Evolutionary conservation across 2,113 vertebrate species (phyloP).

Genomic region (Ascaphus truei): DNA sequence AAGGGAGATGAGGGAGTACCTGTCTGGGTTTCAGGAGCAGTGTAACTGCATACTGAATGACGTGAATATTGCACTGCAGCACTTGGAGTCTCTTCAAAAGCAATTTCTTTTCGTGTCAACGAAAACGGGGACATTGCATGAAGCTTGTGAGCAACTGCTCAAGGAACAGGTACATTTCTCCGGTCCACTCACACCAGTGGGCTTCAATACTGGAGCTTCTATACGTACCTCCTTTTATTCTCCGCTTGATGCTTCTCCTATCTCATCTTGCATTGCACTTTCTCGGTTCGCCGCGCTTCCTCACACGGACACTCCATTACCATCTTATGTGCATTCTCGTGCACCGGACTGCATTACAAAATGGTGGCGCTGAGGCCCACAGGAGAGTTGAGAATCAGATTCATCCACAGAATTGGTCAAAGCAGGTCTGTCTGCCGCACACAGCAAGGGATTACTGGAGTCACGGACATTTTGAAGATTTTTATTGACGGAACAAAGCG

Average conservation of each 20-base stretch:
- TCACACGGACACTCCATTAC: no score
- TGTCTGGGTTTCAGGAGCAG: constrained; percentile 91
- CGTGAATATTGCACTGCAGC: constrained; percentile 83
- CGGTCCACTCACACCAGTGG: no score
- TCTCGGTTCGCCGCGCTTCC: no score
- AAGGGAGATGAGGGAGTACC: constrained; percentile 87
- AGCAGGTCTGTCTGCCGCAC: no score
- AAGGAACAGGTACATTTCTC: constrained; percentile 83
- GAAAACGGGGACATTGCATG: constrained; percentile 90
- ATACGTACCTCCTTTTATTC: background rate
- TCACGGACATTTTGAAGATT: no score
- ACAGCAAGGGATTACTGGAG: no score
- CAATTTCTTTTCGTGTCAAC: constrained; percentile 96
- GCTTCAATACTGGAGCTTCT: background rate
- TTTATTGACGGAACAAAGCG: no score
- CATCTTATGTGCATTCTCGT: no score
- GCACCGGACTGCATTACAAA: no score
- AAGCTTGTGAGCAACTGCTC: constrained; percentile 93
- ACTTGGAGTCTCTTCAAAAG: constrained; percentile 89
- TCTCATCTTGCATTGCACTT: background rate
- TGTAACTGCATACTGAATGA: constrained; percentile 89
- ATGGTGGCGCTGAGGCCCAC: no score
- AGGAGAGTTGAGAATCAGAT: no score
- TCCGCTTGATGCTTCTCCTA: background rate
- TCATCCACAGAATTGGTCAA: no score